Base-by-base conservation (phyloP, 2,888 invertebrate species). In the Lysandra bellargus region DNA sequence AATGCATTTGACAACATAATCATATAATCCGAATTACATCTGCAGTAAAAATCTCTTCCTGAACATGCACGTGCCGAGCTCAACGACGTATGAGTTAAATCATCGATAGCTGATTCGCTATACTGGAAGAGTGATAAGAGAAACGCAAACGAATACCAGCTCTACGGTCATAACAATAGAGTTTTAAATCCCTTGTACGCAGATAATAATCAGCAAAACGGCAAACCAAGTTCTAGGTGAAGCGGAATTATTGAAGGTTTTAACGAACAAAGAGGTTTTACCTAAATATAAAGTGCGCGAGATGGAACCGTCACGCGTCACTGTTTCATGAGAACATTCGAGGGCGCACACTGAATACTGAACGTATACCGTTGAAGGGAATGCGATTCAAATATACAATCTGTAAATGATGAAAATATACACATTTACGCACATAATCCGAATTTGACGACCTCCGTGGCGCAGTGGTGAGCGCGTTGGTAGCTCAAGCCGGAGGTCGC, bases 41-140 rank as follows among this genome's bases (percentile, higher is more conserved):
- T 74, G 44, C 40, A 74, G 33, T 44, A n/a, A 40, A n/a, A 23
- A 75, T 23, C 44, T 53, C 57, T 53, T 57, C 76, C 76, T 30
- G 30, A 12, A 57, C 57, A 53, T 76, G 49, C 76, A 76, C 76
- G 53, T 76, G 33, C 33, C 57, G 30, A 74, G 44, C 23, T n/a
- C 17, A 53, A 53, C 49, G 2, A 57, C 57, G 30, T 44, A 73
- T 40, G 5, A 40, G 73, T 74, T 74, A 74, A 69, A 69, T 37
- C 74, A 23, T 76, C 76, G 76, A 76, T 57, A 76, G 53, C 76
- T 76, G 53, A 76, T 57, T 76, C 76, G 76, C 17, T 57, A 23
- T 30, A 53, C 76, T 33, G 49, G 23, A 4, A 40, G 44, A 49
- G 44, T 75, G 76, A 76, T 76, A 76, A 76, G 57, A 76, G 17